phyloP scores from a whole-genome alignment of 1,140 invertebrate species.

The Drosophila bocqueti region DNA sequence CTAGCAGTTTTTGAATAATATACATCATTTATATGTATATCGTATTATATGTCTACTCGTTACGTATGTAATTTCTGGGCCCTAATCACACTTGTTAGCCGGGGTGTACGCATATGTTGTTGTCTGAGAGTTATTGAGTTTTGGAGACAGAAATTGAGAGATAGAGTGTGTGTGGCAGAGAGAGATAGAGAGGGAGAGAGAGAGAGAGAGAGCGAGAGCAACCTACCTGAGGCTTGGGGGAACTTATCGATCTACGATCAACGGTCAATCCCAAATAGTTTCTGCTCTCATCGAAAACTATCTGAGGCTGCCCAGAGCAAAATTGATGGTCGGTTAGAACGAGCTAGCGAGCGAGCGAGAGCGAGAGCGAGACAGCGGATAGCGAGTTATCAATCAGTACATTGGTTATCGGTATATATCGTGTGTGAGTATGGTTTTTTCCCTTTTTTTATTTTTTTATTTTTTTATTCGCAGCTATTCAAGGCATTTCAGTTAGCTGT shows the following conservation, averaged over 20 bases:
- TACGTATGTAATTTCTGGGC: constrained; percentile 4
- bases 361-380: constrained; percentile 71
- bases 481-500: constrained; percentile 31
- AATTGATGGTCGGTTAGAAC: constrained; percentile 51
- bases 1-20: constrained; percentile 16
- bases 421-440: constrained; percentile 18
- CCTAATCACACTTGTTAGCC: constrained; percentile 25
- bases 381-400: constrained; percentile 49
- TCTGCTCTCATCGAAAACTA: constrained; percentile 56
- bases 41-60: constrained; percentile 16
- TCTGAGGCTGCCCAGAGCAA: constrained; percentile 64
- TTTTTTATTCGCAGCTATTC: constrained; percentile 9
- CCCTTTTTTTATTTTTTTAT: not conserved
- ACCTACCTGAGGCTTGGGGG: constrained; percentile 66
- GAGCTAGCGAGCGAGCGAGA: constrained; percentile 72
- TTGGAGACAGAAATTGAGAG: constrained; percentile 21
- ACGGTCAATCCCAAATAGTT: constrained; percentile 50
- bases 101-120: constrained; percentile 30
- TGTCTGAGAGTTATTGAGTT: constrained; percentile 35
- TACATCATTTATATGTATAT: not conserved
- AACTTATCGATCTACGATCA: constrained; percentile 27
- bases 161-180: constrained; percentile 14
- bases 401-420: constrained; percentile 29
- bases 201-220: constrained; percentile 49
- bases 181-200: constrained; percentile 19